Evolutionary conservation across 2,888 invertebrate species (phyloP).

Genomic region (Amphimallon solstitiale): DNA sequence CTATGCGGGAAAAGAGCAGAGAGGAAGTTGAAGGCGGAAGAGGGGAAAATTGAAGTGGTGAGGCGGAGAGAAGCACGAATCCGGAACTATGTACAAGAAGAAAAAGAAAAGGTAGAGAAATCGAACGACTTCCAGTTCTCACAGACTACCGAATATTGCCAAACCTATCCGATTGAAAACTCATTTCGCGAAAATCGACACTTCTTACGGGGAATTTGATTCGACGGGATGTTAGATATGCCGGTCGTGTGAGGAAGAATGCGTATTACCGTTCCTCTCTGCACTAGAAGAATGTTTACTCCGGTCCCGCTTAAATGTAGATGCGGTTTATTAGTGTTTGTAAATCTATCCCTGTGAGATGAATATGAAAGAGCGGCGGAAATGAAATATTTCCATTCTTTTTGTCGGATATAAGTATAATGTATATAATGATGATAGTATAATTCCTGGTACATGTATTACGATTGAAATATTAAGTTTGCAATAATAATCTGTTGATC

Average conservation of each 20-base stretch:
- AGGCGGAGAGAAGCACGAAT: background rate
- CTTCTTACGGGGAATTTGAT: conserved; percentile 27
- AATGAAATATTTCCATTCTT: too few relatives aligned
- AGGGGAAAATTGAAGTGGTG: background rate
- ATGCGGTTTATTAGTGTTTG: background rate
- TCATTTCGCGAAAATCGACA: conserved; percentile 27
- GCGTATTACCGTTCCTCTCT: conserved; percentile 18
- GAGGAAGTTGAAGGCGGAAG: background rate
- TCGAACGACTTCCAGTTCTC: background rate
- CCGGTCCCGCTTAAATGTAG: background rate
- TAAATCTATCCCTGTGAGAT: too few relatives aligned
- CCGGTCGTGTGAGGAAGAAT: conserved; percentile 4
- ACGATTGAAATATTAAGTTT: too few relatives aligned
- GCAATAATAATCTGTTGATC: too few relatives aligned
- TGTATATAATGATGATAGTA: too few relatives aligned
- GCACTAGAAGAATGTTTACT: conserved; percentile 11
- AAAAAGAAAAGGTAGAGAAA: conserved; percentile 8
- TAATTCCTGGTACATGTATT: too few relatives aligned
- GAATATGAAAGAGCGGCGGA: too few relatives aligned
- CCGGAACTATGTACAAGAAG: conserved; percentile 1
- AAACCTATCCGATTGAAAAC: conserved; percentile 23
- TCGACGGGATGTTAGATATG: conserved; percentile 16
- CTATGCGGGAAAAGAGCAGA: background rate
- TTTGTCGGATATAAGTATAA: too few relatives aligned
- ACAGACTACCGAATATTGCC: conserved; percentile 14